A percentile compares a stretch with the other conserved stretches of the same genome.
These are phyloP conservation scores for Lucifuga dentata DNA, from an alignment of 2,113 vertebrate genomes.

Conservation along the genomic window DNA sequence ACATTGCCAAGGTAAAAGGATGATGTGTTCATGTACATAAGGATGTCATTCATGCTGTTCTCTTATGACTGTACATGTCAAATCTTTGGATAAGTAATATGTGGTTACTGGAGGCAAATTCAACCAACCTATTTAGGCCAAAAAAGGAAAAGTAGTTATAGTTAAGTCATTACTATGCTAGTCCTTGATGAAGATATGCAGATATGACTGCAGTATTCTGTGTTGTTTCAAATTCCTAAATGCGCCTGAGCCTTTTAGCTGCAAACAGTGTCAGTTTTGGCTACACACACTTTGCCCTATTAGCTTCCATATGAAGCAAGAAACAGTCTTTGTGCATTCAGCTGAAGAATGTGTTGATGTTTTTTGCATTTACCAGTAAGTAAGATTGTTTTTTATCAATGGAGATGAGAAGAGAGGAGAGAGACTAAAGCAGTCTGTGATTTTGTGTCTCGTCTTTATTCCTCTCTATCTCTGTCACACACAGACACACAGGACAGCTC, in stretches of 20 bases:
- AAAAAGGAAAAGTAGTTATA: too few relatives aligned
- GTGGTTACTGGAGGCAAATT: too few relatives aligned
- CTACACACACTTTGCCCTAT: neutral
- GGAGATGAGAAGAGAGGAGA: conserved; percentile 40
- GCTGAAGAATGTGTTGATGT: conserved; percentile 34
- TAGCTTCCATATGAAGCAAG: conserved; percentile 21
- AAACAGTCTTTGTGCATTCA: conserved; percentile 46
- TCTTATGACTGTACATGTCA: neutral
- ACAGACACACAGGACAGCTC: conserved; percentile 16
- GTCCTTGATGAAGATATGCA: neutral
- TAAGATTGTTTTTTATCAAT: conserved; percentile 35
- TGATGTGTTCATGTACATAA: too few relatives aligned
- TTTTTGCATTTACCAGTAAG: conserved; percentile 45
- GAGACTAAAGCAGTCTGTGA: too few relatives aligned
- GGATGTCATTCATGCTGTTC: too few relatives aligned
- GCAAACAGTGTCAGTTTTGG: conserved; percentile 34
- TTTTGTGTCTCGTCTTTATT: too few relatives aligned
- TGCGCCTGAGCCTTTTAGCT: conserved; percentile 33
- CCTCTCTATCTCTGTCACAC: neutral
- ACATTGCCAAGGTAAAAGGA: too few relatives aligned
- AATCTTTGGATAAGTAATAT: neutral
- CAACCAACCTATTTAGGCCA: neutral
- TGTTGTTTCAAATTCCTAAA: conserved; percentile 27
- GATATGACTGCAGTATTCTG: conserved; percentile 6
- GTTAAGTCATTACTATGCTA: neutral